phyloP scores from a whole-genome alignment of 2,797 vertebrate species.

The Acrossocheilus fasciatus region DNA sequence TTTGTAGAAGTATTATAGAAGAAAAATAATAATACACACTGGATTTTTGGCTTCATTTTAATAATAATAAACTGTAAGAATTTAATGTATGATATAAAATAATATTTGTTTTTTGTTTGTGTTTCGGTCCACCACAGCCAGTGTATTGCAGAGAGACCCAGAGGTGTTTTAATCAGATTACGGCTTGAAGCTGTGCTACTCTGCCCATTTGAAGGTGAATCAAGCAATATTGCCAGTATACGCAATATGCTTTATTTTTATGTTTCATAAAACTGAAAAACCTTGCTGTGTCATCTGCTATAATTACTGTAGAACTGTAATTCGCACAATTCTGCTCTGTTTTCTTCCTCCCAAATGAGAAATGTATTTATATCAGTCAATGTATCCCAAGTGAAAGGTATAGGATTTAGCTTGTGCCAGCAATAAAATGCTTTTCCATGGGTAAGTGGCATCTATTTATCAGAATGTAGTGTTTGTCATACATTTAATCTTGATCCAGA shows the following conservation, averaged over 20 bases:
- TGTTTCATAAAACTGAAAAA: neutral
- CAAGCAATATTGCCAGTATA: conserved; percentile 30
- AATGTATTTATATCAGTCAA: neutral
- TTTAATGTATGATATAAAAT: neutral
- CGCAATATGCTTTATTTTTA: conserved; percentile 3
- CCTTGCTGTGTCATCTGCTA: neutral
- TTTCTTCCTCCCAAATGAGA: neutral
- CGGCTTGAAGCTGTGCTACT: conserved; percentile 19
- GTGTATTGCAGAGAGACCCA: neutral
- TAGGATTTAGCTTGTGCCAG: conserved; percentile 20
- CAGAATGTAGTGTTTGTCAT: conserved; percentile 77
- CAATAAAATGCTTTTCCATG: conserved; percentile 32
- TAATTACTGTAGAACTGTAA: conserved; percentile 6
- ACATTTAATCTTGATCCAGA: conserved; percentile 86
- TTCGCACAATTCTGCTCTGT: neutral
- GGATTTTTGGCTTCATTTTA: neutral
- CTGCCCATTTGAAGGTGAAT: conserved; percentile 35
- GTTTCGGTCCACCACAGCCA: neutral
- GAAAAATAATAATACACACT: neutral
- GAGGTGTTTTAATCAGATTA: conserved; percentile 15
- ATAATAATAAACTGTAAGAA: neutral
- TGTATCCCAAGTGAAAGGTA: conserved; percentile 1
- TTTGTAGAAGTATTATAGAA: neutral
- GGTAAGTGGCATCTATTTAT: conserved; percentile 63
- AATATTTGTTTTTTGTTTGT: neutral